Percentiles rank a stretch among this genome's conserved stretches.
These are phyloP conservation scores for Antheraea assamensis DNA, from an alignment of 2,888 invertebrate species.

Conservation along the genomic window DNA sequence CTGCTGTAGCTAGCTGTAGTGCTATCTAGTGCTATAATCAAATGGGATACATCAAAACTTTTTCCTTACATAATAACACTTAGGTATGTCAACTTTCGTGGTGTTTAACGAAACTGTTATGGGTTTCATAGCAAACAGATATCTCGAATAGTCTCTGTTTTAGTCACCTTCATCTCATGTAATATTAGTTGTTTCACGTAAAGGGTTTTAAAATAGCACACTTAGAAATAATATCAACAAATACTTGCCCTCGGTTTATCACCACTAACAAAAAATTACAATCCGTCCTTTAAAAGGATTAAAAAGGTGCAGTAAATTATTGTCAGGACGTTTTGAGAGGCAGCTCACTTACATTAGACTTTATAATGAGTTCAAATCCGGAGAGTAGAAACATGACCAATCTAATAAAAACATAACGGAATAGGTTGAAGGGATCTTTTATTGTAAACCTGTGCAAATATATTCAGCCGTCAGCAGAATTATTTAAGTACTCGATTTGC, in stretches of 20 bases:
- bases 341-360: background rate
- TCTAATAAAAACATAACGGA: constrained; percentile 2
- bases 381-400: background rate
- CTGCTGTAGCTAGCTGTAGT: too few species aligned
- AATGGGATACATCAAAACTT: too few species aligned
- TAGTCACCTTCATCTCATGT: background rate
- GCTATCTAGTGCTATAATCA: too few species aligned
- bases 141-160: too few species aligned
- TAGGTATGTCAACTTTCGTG: too few species aligned
- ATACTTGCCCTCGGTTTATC: background rate
- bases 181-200: background rate
- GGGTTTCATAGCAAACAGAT: too few species aligned
- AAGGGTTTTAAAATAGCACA: background rate
- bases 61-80: too few species aligned
- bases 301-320: background rate
- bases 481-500: background rate
- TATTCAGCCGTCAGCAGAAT: background rate
- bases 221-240: background rate
- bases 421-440: background rate
- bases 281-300: background rate
- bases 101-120: too few species aligned
- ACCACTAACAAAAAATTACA: background rate
- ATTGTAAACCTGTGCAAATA: background rate
- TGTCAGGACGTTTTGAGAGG: background rate
- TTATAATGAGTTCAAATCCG: constrained; percentile 2